Percentiles rank a stretch among this genome's conserved stretches.
phyloP scores from a whole-genome alignment of 2,888 invertebrate genomes.

The Amorpha juglandis region DNA sequence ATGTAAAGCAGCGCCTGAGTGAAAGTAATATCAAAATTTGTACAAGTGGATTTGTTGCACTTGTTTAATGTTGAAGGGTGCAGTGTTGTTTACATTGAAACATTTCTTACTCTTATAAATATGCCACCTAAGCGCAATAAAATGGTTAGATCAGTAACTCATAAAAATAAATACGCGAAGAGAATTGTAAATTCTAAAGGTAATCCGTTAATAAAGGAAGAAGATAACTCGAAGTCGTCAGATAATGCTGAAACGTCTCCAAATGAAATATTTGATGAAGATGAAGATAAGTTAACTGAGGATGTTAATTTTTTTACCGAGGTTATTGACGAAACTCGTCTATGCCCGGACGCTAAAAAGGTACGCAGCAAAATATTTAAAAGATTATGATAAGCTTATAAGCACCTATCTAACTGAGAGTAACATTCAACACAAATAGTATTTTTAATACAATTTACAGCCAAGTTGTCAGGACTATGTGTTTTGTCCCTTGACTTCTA shows the following conservation, averaged over 20 bases:
- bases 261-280: conserved; percentile 10
- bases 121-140: conserved; percentile 71
- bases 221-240: conserved; percentile 9
- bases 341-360: neutral
- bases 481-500: too few relatives aligned
- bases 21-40: conserved; percentile 77
- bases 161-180: conserved; percentile 48
- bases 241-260: neutral
- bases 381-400: too few relatives aligned
- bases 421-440: too few relatives aligned
- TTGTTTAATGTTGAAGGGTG: conserved; percentile 26
- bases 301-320: neutral
- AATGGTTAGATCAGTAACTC: conserved; percentile 52
- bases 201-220: conserved; percentile 27
- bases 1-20: conserved; percentile 70
- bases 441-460: too few relatives aligned
- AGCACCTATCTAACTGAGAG: too few relatives aligned
- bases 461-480: too few relatives aligned
- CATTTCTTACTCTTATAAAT: conserved; percentile 23
- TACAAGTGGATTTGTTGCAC: conserved; percentile 53
- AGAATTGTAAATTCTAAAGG: conserved; percentile 31
- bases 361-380: neutral
- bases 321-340: neutral
- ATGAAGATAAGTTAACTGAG: neutral
- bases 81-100: conserved; percentile 34